phyloP scores from a whole-genome alignment of 2,113 vertebrate species.

The Proterorhinus semilunaris region DNA sequence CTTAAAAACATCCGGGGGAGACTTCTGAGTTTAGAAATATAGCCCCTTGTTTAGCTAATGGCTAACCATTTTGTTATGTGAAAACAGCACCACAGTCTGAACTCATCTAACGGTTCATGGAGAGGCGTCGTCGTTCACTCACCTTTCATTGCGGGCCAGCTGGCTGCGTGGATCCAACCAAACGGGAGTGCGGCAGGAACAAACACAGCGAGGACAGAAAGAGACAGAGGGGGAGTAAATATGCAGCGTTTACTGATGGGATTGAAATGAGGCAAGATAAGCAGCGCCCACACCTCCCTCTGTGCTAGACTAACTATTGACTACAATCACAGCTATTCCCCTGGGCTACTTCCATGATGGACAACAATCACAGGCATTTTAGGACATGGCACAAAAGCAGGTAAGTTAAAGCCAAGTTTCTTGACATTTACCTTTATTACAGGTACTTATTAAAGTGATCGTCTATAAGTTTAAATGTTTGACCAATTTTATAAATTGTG shows the following conservation, averaged over 20 bases:
- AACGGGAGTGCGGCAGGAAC: neutral
- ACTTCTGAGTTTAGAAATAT: neutral
- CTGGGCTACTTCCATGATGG: neutral
- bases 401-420: no score
- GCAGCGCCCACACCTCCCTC: neutral
- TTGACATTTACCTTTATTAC: no score
- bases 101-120: no score
- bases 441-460: no score
- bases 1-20: neutral
- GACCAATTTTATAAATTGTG: no score
- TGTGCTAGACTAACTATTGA: neutral
- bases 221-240: conserved; percentile 35
- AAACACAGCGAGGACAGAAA: conserved; percentile 16
- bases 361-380: no score
- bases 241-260: conserved; percentile 39
- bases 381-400: no score
- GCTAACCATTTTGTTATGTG: no score
- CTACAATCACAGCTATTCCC: neutral
- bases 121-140: conserved; percentile 30
- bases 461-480: no score
- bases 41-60: neutral
- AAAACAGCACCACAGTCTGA: no score
- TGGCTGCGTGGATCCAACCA: conserved; percentile 46
- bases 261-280: conserved; percentile 29
- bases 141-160: conserved; percentile 72